These are phyloP conservation scores for Eumeta japonica DNA, from an alignment of 1,140 invertebrate genomes.

Conservation along the genomic window DNA sequence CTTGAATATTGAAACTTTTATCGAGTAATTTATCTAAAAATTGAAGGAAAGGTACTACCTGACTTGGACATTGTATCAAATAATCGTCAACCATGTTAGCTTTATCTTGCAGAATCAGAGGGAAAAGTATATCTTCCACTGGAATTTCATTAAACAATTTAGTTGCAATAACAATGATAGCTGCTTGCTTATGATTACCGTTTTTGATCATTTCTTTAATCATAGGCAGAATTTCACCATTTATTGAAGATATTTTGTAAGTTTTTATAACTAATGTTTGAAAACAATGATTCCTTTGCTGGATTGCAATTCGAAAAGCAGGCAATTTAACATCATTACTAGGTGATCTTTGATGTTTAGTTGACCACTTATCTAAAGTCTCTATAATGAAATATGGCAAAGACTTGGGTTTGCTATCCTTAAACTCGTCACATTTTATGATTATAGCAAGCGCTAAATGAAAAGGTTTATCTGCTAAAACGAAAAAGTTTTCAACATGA, in stretches of 20 bases:
- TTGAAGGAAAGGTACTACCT: constrained; percentile 61
- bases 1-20: constrained; percentile 30
- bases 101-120: constrained; percentile 74
- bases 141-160: constrained; percentile 64
- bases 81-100: constrained; percentile 67
- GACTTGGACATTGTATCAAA: constrained; percentile 58
- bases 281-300: constrained; percentile 41
- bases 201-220: constrained; percentile 40
- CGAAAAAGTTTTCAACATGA: constrained; percentile 28
- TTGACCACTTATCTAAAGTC: constrained; percentile 34
- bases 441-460: constrained; percentile 33
- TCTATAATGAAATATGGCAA: constrained; percentile 43
- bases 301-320: constrained; percentile 38
- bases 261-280: constrained; percentile 35
- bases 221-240: constrained; percentile 32
- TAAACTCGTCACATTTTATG: constrained; percentile 40
- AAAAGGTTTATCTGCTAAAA: constrained; percentile 25
- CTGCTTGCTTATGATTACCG: constrained; percentile 58
- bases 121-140: constrained; percentile 67
- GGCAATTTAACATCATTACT: constrained; percentile 15
- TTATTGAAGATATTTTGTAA: constrained; percentile 33
- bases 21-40: constrained; percentile 66
- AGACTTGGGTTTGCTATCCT: constrained; percentile 46
- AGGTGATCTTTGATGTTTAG: too few relatives aligned
- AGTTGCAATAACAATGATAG: constrained; percentile 63